Evolutionary conservation across 1,140 invertebrate genomes (phyloP).

Genomic region (Drosophila micromelanica): DNA sequence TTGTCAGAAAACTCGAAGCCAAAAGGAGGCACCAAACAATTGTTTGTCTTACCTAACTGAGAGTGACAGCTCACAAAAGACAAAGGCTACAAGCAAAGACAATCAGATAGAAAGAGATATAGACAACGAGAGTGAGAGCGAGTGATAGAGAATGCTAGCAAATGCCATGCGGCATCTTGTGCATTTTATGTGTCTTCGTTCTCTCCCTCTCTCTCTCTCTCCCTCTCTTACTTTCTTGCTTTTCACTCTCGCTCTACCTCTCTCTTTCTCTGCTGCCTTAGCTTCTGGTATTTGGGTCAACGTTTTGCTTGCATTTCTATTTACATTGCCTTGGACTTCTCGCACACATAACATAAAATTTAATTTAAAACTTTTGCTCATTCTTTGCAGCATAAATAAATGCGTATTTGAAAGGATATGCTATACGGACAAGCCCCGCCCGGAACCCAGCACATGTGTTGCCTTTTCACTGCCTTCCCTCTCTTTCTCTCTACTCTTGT

Average conservation of each 20-base stretch:
- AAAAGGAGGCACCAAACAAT: slow-evolving; percentile 14
- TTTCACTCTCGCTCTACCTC: not conserved
- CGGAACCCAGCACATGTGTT: slow-evolving; percentile 43
- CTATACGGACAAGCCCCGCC: slow-evolving; percentile 12
- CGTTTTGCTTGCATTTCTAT: slow-evolving; percentile 62
- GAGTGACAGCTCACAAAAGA: slow-evolving; percentile 36
- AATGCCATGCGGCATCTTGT: slow-evolving; percentile 28
- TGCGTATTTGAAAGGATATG: slow-evolving; percentile 54
- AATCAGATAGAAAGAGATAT: slow-evolving; percentile 6
- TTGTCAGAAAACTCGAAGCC: slow-evolving; percentile 21
- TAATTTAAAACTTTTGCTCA: slow-evolving; percentile 72
- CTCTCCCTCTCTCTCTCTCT: not conserved
- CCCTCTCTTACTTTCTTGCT: too few relatives aligned
- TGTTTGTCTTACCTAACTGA: slow-evolving; percentile 41
- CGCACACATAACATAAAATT: slow-evolving; percentile 61
- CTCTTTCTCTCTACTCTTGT: not conserved
- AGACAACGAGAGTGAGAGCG: not conserved
- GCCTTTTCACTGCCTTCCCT: not conserved
- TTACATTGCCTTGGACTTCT: slow-evolving; percentile 53
- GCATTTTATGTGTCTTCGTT: slow-evolving; percentile 20
- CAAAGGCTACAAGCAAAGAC: slow-evolving; percentile 14
- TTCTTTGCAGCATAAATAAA: slow-evolving; percentile 61
- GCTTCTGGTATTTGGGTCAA: slow-evolving; percentile 69
- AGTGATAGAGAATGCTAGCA: slow-evolving; percentile 3
- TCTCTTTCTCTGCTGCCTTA: slow-evolving; percentile 14